These are phyloP conservation scores for Esox lucius DNA, from an alignment of 2,797 vertebrate species.

Conservation along the genomic window DNA sequence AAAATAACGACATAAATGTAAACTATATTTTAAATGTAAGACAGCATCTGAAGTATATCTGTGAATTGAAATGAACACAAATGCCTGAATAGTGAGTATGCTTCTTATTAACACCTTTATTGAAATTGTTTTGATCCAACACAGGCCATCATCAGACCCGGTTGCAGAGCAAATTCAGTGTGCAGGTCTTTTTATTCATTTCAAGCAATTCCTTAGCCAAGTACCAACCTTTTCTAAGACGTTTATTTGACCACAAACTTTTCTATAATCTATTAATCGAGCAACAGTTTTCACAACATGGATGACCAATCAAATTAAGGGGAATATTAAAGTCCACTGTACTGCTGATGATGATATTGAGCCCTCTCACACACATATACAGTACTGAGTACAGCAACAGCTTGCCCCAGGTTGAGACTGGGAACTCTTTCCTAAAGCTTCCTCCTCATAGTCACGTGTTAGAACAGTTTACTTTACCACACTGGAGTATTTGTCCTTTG, in stretches of 20 bases:
- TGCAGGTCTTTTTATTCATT: too few species aligned
- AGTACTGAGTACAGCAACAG: neutral
- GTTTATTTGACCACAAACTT: too few species aligned
- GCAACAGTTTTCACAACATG: neutral
- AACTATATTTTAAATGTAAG: too few species aligned
- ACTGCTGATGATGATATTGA: conserved; percentile 2
- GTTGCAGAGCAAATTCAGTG: too few species aligned
- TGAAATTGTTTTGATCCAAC: too few species aligned
- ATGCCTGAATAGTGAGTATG: too few species aligned
- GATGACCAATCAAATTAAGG: neutral
- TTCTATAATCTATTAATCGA: neutral
- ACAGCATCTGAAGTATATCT: too few species aligned
- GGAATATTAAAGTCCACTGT: neutral
- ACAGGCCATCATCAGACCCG: too few species aligned
- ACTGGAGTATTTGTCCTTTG: conserved; percentile 33
- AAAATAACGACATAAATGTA: neutral
- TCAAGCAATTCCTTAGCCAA: too few species aligned
- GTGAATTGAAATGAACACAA: too few species aligned
- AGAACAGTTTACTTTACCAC: conserved; percentile 20
- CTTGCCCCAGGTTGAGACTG: neutral
- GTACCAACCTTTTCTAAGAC: too few species aligned
- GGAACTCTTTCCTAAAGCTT: conserved; percentile 28
- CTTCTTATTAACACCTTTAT: too few species aligned
- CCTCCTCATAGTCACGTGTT: conserved; percentile 22
- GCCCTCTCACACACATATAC: neutral